Evolutionary conservation across 2,888 invertebrate species (phyloP), one percentile per base, ranked within the genome.

Genomic region (Dilophus febrilis): DNA sequence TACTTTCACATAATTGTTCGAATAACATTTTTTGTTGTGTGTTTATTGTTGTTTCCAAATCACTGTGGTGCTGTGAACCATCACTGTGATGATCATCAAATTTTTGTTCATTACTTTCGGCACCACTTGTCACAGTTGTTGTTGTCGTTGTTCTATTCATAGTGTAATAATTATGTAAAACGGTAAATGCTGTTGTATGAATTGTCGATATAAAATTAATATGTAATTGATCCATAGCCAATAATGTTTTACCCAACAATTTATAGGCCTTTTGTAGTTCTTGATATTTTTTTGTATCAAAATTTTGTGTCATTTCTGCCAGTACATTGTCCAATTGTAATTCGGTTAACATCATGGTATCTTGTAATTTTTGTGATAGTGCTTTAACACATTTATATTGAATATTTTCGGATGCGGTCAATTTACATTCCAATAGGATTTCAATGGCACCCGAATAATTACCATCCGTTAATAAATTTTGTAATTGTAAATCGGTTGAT

Each of bases 201-300:
- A 95, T 85, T 0, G 90, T 85, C 31, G 88, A 88, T 1, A 90
- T 84, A 52, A 88, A 92, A 57, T 94, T 91, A 74, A 95, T 91
- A 49, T 90, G 87, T 10, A 95, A 61, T 57, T 56, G 91, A 58
- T 95, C 94, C 75, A 92, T 84, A 0, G 91, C 88, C 3, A 82
- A 78, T 61, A 91, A 79, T 1, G 85, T 86, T 61, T 95, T 95
- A 1, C 90, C 91, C 4, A 97, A 62, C 17, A 94, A 65, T 30
- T 74, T 72, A 55, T 92, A 97, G 0, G 95, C 95, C 48, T 74
- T 76, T 53, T 88, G 84, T 1, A 95, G 65, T 49, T 87, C 82
- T 10, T 73, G 69, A 55, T 94, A 97, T 6, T 77, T 75, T 11
- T 70, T 70, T 17, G 72, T 69, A 51, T 94, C 83, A 56, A 88